Evolutionary conservation across 2,113 vertebrate species (phyloP).

Genomic region (Strix uralensis): DNA sequence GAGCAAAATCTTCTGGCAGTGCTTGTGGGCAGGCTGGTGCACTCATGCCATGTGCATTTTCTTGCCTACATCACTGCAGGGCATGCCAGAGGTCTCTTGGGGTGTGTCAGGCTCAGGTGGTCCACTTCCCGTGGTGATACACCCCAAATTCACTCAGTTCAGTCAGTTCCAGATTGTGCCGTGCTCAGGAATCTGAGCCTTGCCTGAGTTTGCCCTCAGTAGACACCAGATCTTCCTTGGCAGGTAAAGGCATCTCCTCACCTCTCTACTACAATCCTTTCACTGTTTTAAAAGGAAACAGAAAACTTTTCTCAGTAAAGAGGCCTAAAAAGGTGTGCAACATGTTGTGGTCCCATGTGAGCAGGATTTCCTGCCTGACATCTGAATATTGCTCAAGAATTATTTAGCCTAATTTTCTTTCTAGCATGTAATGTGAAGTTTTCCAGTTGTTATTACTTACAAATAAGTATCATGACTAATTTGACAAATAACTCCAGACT

Average conservation of each 20-base stretch:
- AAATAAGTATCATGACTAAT: conserved; percentile 64
- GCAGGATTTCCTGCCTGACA: conserved; percentile 1
- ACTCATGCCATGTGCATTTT: neutral
- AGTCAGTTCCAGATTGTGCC: neutral
- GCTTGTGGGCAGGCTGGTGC: neutral
- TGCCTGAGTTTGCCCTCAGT: neutral
- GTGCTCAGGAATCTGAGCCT: neutral
- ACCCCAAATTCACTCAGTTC: neutral
- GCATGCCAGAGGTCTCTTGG: neutral
- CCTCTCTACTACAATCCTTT: neutral
- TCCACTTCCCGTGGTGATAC: neutral
- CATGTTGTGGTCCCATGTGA: neutral
- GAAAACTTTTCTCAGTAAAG: neutral
- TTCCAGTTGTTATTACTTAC: conserved; percentile 64
- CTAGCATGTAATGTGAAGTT: conserved; percentile 39
- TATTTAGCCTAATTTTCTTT: conserved; percentile 29
- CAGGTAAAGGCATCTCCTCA: neutral
- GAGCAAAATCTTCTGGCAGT: neutral
- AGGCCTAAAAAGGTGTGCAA: neutral
- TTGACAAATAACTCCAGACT: conserved; percentile 53
- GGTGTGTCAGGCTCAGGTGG: neutral
- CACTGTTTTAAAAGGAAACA: neutral
- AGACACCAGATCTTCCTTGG: neutral
- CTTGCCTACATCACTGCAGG: fast-evolving
- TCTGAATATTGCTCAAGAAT: conserved; percentile 35